phyloP scores from a whole-genome alignment of 1,140 invertebrate genomes.

The Asobara japonica region DNA sequence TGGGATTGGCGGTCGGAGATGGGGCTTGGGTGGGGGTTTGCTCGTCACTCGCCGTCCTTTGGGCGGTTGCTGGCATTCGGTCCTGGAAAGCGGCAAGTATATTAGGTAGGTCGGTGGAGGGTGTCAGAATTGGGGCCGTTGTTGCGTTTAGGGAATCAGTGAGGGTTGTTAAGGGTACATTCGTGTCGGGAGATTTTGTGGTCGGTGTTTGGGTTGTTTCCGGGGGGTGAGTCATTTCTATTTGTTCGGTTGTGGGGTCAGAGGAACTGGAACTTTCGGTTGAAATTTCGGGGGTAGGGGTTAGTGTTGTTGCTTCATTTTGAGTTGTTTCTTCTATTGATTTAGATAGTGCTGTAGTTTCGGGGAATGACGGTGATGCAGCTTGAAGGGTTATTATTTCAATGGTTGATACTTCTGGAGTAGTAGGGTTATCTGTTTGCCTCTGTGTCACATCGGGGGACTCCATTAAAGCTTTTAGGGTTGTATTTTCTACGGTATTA shows the following conservation, averaged over 20 bases:
- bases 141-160: constrained; percentile 38
- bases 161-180: constrained; percentile 24
- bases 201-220: constrained; percentile 14
- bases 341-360: not conserved
- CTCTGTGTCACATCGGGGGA: not conserved
- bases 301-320: constrained; percentile 23
- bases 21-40: constrained; percentile 43
- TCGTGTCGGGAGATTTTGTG: constrained; percentile 10
- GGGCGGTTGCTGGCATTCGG: constrained; percentile 59
- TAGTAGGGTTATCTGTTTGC: not conserved
- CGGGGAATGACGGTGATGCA: not conserved
- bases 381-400: constrained; percentile 19
- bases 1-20: constrained; percentile 37
- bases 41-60: constrained; percentile 60
- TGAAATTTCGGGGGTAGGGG: constrained; percentile 26
- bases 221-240: constrained; percentile 33
- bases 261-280: constrained; percentile 17
- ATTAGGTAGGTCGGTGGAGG: constrained; percentile 52
- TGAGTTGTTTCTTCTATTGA: not conserved
- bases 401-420: not conserved
- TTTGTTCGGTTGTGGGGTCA: constrained; percentile 3
- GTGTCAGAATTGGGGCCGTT: constrained; percentile 33
- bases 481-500: constrained; percentile 13
- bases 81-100: constrained; percentile 64
- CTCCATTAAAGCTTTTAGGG: not conserved